Percentiles rank a stretch among this genome's conserved stretches.
Conservation (phyloP, 2,113 vertebrate genomes). For the Osmerus eperlanus region DNA sequence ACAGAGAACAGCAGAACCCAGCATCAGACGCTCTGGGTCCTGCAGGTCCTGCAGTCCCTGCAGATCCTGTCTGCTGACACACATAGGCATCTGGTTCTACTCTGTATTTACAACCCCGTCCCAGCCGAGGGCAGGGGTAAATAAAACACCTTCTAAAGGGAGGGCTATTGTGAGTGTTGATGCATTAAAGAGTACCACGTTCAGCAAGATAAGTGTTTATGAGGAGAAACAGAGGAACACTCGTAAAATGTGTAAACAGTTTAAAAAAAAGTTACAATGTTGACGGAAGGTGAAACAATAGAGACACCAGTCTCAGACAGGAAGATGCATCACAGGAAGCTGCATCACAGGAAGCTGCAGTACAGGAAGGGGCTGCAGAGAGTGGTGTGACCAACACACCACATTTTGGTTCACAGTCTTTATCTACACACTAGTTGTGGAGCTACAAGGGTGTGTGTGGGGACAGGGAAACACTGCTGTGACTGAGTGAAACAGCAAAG, state of each 20-base stretch:
- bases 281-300: neutral
- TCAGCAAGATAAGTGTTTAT: neutral
- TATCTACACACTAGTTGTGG: too few relatives aligned
- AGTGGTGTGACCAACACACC: too few relatives aligned
- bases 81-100: neutral
- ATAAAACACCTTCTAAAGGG: neutral
- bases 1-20: slow-evolving; percentile 8
- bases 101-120: neutral
- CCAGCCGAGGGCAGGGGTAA: neutral
- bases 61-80: neutral
- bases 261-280: neutral
- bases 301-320: neutral
- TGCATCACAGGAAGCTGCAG: too few relatives aligned
- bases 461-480: too few relatives aligned
- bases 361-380: too few relatives aligned
- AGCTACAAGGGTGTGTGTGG: too few relatives aligned
- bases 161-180: slow-evolving; percentile 7
- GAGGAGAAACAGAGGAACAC: neutral
- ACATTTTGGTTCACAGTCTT: too few relatives aligned
- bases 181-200: neutral
- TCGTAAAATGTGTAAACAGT: slow-evolving; percentile 3
- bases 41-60: neutral
- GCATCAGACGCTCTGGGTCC: neutral
- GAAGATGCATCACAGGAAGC: too few relatives aligned
- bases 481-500: too few relatives aligned